A percentile compares a stretch with the other conserved stretches of the same genome.
Conservation (phyloP, 64 coral and sea anemone species). For the Exaiptasia diaphana region DNA sequence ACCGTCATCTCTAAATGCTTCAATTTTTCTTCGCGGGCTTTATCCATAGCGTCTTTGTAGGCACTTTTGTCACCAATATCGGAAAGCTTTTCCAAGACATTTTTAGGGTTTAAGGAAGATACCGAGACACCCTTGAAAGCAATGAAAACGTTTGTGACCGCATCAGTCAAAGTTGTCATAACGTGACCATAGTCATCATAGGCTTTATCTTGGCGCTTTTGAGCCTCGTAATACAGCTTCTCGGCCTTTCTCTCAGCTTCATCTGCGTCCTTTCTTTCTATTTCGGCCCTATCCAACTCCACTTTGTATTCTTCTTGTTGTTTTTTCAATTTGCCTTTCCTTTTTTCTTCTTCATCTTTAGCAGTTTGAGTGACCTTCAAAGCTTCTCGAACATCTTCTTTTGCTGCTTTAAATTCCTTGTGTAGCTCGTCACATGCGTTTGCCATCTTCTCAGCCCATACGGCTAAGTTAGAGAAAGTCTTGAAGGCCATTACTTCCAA, state of each 20-base stretch:
- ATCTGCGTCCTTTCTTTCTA: background rate
- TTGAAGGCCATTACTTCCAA: slow-evolving; percentile 54
- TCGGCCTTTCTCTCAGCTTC: slow-evolving; percentile 3
- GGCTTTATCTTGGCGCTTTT: slow-evolving; percentile 26
- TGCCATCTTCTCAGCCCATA: slow-evolving; percentile 25
- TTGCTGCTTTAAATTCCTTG: slow-evolving; percentile 28
- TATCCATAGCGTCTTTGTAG: slow-evolving; percentile 32
- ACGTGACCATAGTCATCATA: background rate
- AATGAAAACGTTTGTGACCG: background rate
- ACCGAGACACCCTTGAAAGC: background rate
- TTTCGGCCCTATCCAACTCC: too few species aligned
- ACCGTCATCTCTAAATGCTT: slow-evolving; percentile 33
- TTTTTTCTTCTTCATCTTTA: slow-evolving; percentile 21
- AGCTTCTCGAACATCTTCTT: slow-evolving; percentile 25
- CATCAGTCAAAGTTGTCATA: background rate
- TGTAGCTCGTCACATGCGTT: slow-evolving; percentile 21
- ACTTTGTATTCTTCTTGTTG: background rate
- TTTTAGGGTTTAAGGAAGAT: background rate
- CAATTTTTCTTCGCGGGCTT: too few species aligned
- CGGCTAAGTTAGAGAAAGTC: slow-evolving; percentile 3
- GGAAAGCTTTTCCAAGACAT: background rate
- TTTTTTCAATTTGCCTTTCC: too few species aligned
- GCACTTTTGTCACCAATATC: background rate
- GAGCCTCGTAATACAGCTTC: slow-evolving; percentile 3
- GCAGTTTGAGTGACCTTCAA: background rate